Percentiles rank a stretch among this genome's conserved stretches.
Conservation (phyloP, 2,797 vertebrate genomes). For the Coracias cyanogaster region DNA sequence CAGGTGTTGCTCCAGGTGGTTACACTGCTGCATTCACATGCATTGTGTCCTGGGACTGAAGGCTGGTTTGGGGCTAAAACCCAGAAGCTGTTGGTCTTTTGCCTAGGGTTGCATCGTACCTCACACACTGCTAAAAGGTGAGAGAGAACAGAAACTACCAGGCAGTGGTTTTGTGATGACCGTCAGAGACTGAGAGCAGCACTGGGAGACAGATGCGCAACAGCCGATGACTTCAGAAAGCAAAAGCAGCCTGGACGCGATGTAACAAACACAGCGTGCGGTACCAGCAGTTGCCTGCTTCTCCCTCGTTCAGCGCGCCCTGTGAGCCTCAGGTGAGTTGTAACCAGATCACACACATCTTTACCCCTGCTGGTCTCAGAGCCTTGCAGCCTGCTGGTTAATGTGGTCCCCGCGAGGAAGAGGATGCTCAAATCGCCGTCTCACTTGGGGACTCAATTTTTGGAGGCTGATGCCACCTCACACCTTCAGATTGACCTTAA, state of each 20-base stretch:
- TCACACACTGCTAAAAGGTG: background rate
- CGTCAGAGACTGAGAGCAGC: background rate
- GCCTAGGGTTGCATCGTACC: background rate
- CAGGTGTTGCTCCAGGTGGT: background rate
- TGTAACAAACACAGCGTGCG: background rate
- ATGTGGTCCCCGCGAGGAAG: background rate
- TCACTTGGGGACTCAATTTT: background rate
- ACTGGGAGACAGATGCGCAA: background rate
- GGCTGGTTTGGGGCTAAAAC: background rate
- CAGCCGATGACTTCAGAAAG: background rate
- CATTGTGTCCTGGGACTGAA: fast-evolving
- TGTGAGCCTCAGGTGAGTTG: background rate
- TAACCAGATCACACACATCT: background rate
- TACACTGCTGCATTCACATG: background rate
- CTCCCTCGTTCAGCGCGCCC: background rate
- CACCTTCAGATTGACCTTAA: background rate
- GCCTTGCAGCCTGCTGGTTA: background rate
- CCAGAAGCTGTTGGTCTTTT: background rate
- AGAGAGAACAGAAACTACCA: background rate
- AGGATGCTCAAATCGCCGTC: background rate
- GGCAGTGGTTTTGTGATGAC: background rate
- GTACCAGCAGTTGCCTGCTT: background rate
- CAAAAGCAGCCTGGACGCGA: background rate
- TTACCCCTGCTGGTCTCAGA: background rate
- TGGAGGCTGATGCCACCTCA: background rate